Evolutionary conservation across 2,888 invertebrate genomes (phyloP), one percentile per base, ranked within the genome.

Genomic region (Pseudococcus jackbeardsleyi): DNA sequence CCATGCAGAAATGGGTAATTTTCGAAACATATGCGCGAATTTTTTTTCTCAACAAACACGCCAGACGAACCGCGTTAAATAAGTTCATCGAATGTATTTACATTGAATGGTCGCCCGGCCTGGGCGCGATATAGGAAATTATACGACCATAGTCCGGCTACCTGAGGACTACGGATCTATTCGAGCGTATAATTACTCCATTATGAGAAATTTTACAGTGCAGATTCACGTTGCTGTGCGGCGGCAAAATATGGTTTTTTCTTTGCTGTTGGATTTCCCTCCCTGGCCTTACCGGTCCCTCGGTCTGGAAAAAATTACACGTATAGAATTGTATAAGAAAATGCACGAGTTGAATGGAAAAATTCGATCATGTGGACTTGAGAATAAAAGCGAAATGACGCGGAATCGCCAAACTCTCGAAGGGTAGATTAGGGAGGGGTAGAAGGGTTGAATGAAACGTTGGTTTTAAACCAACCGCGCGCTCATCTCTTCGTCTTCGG

Each of bases 171-270:
- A 12, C 11, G 68, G 26, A 68, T 26, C 68, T 68, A 68, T 68
- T 68, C 68, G 68, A 68, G 68, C 68, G 68, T 26, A 68, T 68
- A 68, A 68, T 68, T 68, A 68, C 68, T 68, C 68, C 11, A 26
- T 68, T 26, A 26, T 68, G 68, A 68, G 11, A 19, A 68, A 26
- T 26, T 15, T 33, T 68, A 26, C 12, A n/a, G n/a, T n/a, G 6
- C 17, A 54, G 54, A 17, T 54, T 54, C 54, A 15, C 15, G 48
- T 50, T 12, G 48, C 48, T 50, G 48, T 50, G 64, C 6, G 64
- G 64, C 64, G n/a, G 64, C 8, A 19, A 64, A 59, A 9, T 42
- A 42, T 42, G 42, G 19, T 64, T 6, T 50, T 50, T 50, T 50
- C 48, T 50, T 50, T 50, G 48, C 15, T 15, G 12, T 15, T 12